Percentiles rank a stretch among this genome's conserved stretches.
phyloP scores from a whole-genome alignment of 1,140 invertebrate species.

The Solenopsis fugax region DNA sequence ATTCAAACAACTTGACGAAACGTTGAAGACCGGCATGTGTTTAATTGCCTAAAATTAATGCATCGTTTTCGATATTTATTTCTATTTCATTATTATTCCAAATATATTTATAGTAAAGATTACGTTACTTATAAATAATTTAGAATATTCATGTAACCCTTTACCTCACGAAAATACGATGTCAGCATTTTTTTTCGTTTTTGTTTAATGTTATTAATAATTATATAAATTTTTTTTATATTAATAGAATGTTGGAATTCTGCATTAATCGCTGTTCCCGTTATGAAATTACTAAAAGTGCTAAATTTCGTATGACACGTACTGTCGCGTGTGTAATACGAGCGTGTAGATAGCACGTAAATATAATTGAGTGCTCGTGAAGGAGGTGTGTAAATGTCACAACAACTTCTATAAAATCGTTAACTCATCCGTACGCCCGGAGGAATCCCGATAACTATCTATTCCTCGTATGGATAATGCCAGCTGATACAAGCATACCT shows the following conservation, averaged over 20 bases:
- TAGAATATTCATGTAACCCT: background rate
- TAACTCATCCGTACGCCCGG: constrained; percentile 18
- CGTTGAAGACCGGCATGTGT: background rate
- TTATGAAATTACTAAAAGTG: background rate
- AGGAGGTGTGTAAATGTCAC: constrained; percentile 30
- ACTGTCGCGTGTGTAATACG: constrained; percentile 21
- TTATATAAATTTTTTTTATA: background rate
- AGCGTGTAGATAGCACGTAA: constrained; percentile 29
- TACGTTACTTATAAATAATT: background rate
- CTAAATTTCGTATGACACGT: constrained; percentile 31
- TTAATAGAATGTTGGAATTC: background rate
- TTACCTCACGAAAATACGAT: background rate
- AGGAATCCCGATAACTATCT: constrained; percentile 16
- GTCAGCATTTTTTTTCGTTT: no score
- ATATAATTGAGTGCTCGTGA: constrained; percentile 54
- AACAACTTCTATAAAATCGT: constrained; percentile 32
- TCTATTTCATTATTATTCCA: background rate
- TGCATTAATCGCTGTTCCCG: background rate
- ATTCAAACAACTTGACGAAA: background rate
- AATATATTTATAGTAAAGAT: background rate
- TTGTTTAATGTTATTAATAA: background rate
- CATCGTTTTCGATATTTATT: background rate
- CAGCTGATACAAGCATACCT: background rate
- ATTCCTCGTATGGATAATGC: background rate
- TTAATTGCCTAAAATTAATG: background rate